Conservation (phyloP, 2,888 invertebrate species). For the Lasioglossum lativentre region DNA sequence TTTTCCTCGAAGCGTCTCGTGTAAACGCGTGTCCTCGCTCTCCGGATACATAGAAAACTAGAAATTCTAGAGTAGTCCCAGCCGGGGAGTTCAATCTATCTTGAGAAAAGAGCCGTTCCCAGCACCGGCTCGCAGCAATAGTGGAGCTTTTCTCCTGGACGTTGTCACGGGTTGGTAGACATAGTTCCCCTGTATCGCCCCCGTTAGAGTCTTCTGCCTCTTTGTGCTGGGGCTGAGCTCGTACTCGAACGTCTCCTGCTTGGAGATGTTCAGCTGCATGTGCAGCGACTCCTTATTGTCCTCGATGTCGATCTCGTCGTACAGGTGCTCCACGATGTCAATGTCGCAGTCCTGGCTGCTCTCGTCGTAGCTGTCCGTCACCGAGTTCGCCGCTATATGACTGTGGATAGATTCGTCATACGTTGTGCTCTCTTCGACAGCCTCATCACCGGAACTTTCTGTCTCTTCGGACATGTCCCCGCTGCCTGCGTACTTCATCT, state of each 20-base stretch:
- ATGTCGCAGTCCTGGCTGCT: slow-evolving; percentile 83
- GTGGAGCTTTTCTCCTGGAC: slow-evolving; percentile 81
- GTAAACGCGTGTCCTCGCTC: not conserved
- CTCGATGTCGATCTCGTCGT: slow-evolving; percentile 90
- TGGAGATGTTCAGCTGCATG: slow-evolving; percentile 85
- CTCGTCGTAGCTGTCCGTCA: slow-evolving; percentile 82
- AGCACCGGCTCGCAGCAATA: slow-evolving; percentile 77
- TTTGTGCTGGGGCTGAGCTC: slow-evolving; percentile 78
- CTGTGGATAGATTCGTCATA: slow-evolving; percentile 83
- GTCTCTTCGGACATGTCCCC: slow-evolving; percentile 89
- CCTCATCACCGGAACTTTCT: slow-evolving; percentile 87
- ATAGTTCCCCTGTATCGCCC: slow-evolving; percentile 81
- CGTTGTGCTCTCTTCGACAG: slow-evolving; percentile 81
- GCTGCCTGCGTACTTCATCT: slow-evolving; percentile 91
- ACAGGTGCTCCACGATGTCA: slow-evolving; percentile 89
- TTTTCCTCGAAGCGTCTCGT: slow-evolving; percentile 6
- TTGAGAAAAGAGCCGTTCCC: slow-evolving; percentile 78
- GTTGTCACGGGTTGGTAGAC: slow-evolving; percentile 81
- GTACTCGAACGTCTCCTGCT: slow-evolving; percentile 77
- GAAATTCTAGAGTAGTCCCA: slow-evolving; percentile 30
- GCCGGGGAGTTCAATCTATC: slow-evolving; percentile 74
- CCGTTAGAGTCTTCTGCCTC: slow-evolving; percentile 80
- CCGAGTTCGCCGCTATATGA: slow-evolving; percentile 84
- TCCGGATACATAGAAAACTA: slow-evolving; percentile 39
- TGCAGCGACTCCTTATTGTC: slow-evolving; percentile 88